Evolutionary conservation across 2,797 vertebrate genomes (phyloP), one percentile per base, ranked within the genome.

Genomic region (Enteromius viviparus): DNA sequence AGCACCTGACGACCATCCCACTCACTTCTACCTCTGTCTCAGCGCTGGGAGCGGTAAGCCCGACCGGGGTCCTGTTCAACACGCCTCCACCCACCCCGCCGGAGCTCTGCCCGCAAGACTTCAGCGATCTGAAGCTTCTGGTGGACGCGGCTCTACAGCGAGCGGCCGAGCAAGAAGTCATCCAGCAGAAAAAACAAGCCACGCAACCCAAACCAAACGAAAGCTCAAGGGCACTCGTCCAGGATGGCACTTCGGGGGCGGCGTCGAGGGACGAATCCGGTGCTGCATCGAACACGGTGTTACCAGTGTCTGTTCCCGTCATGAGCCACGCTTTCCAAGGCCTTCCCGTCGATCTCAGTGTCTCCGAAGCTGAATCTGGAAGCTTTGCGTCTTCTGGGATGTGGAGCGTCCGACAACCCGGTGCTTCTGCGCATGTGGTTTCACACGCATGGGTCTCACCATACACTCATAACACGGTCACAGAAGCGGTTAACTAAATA

Each of bases 131-230:
- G 89, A 94, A 95, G 91, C 91, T 98, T 79, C 93, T 99, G 80
- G 96, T 98, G 60, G 97, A 99, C 3, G 96, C 96, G 4, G 97
- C 97, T 0, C 88, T 97, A 76, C 97, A 96, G 92, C 93, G 95
- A 86, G 97, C 97, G 0, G 96, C 96, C 0, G 97, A 98, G 92
- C 95, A 97, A 87, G 97, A 98, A 92, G 94, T 91, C 29, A 93
- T 95, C 91, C 94, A 90, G 32, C 84, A 37, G 58, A 85, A 87
- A 89, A 93, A 92, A 88, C 92, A 34, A 55, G 6, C 15, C 0
- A 51, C 10, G 82, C 81, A 92, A 84, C 92, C 92, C 62, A 87
- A 34, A 85, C 9, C 66, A 17, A 9, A 3, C 23, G 55, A 77
- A 23, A 40, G 11, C 23, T 40, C 76, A 49, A n/a, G 66, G 6